phyloP scores from a whole-genome alignment of 53 echinoderm and acorn worm genomes.

The Mesocentrotus franciscanus region DNA sequence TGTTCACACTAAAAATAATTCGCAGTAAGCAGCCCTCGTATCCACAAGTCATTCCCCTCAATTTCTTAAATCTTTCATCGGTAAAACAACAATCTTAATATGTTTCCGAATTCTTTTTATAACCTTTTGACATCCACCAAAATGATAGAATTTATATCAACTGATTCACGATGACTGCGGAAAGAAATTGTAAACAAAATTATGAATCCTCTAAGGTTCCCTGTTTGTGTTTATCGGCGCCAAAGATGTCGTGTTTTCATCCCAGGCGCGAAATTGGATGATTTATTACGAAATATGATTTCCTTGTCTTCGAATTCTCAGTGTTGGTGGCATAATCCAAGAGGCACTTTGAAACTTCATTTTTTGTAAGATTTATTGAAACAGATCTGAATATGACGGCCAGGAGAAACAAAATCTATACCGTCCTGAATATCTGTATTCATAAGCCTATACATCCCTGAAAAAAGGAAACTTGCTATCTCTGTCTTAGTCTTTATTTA shows the following conservation, averaged over 20 bases:
- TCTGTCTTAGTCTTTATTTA: no score
- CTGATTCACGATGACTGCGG: background rate
- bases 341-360: background rate
- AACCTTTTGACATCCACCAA: constrained; percentile 29
- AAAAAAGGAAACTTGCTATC: no score
- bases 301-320: background rate
- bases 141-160: background rate
- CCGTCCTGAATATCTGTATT: background rate
- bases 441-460: no score
- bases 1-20: background rate
- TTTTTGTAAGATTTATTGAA: constrained; percentile 12
- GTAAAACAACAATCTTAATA: background rate
- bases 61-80: background rate
- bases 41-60: background rate
- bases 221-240: constrained; percentile 30
- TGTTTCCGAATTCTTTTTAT: constrained; percentile 36
- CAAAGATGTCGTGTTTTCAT: background rate
- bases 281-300: constrained; percentile 17
- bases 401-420: background rate
- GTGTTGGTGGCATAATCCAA: background rate
- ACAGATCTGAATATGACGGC: background rate
- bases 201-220: background rate
- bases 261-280: background rate
- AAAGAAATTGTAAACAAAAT: background rate
- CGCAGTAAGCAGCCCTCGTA: no score